A percentile compares a stretch with the other conserved stretches of the same genome.
These are phyloP conservation scores for Trichoplusia ni DNA, from an alignment of 1,140 invertebrate genomes.

Conservation along the genomic window DNA sequence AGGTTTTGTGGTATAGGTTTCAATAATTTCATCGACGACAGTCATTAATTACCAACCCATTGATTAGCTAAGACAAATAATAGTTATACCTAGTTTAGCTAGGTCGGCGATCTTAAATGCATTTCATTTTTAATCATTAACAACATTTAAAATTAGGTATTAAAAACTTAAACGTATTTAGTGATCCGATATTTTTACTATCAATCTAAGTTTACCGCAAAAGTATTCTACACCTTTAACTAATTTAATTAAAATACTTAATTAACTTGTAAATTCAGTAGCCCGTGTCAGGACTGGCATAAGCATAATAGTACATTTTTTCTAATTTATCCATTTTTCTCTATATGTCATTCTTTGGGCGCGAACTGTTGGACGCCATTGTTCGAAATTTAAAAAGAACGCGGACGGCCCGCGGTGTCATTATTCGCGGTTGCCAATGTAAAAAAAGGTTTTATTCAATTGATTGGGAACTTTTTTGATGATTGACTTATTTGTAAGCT, in stretches of 20 bases:
- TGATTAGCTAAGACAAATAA: no score
- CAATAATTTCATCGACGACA: no score
- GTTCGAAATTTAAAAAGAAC: conserved; percentile 69
- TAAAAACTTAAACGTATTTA: no score
- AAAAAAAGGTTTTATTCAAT: conserved; percentile 63
- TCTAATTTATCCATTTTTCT: conserved; percentile 48
- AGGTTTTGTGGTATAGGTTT: no score
- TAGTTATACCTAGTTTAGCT: no score
- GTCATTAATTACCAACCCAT: no score
- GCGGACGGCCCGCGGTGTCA: conserved; percentile 63
- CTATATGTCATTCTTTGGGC: conserved; percentile 66
- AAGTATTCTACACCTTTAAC: conserved; percentile 9
- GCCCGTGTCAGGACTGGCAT: conserved; percentile 45
- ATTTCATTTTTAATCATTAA: no score
- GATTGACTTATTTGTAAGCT: conserved; percentile 41
- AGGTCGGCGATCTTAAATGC: no score
- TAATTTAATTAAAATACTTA: conserved; percentile 42
- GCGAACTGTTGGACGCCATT: conserved; percentile 69
- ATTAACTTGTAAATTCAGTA: conserved; percentile 64
- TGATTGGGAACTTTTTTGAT: conserved; percentile 53
- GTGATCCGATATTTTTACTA: no score
- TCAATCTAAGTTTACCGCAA: no score
- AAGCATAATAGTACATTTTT: conserved; percentile 56
- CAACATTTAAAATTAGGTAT: no score
- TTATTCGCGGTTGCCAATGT: conserved; percentile 72